A percentile compares a stretch with the other conserved stretches of the same genome.
phyloP scores from a whole-genome alignment of 1,140 invertebrate genomes.

The Doryteuthis pealeii region DNA sequence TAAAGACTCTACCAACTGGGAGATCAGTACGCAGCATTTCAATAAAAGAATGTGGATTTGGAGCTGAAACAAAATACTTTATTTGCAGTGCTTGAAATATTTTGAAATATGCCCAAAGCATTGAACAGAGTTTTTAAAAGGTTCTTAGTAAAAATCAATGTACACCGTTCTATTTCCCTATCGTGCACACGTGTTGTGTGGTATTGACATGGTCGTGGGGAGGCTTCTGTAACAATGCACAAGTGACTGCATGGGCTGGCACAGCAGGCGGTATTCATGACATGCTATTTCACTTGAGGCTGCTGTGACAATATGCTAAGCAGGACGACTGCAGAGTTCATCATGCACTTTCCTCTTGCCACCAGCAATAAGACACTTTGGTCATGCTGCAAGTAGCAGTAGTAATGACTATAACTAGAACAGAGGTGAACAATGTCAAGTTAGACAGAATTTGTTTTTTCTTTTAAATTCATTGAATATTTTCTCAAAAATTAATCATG shows the following conservation, averaged over 20 bases:
- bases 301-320: slow-evolving; percentile 10
- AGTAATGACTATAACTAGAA: background rate
- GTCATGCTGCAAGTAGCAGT: background rate
- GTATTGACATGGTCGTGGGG: background rate
- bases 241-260: background rate
- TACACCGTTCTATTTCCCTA: background rate
- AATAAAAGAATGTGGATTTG: too few relatives aligned
- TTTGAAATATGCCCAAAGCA: too few relatives aligned
- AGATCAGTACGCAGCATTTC: too few relatives aligned
- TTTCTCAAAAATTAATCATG: too few relatives aligned
- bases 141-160: too few relatives aligned
- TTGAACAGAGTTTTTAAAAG: too few relatives aligned
- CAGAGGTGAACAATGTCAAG: background rate
- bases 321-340: background rate
- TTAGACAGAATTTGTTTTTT: too few relatives aligned
- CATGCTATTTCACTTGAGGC: slow-evolving; percentile 1
- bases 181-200: background rate
- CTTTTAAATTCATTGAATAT: too few relatives aligned
- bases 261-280: slow-evolving; percentile 3
- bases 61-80: too few relatives aligned
- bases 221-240: background rate
- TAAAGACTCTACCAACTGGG: too few relatives aligned
- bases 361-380: slow-evolving; percentile 3
- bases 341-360: slow-evolving; percentile 3
- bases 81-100: too few relatives aligned